Base-by-base conservation (phyloP, 2,888 invertebrate genomes). In the Sisyra terminalis region DNA sequence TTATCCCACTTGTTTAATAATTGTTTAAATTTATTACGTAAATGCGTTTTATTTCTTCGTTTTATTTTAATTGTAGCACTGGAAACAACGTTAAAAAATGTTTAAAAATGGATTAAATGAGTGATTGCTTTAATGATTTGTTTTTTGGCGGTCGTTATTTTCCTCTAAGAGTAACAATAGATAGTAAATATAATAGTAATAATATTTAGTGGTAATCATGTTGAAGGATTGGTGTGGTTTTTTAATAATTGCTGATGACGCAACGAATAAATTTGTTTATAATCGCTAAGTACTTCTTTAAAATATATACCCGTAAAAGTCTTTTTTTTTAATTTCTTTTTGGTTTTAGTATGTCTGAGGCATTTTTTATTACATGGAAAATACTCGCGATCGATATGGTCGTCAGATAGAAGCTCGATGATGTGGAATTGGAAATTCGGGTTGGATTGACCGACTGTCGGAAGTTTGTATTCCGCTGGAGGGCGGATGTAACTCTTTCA, bases 351-450 rank as follows among this genome's bases (percentile, higher is more conserved):
- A 7, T 24, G 24, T 24, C 24, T 24, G 24, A 24, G 24, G 24
- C 24, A 24, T 24, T 24, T 24, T 11, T 34, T 14, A 14, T 14
- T 18, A 39, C 17, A 39, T 39, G 18, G 39, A 17, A 18, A 39
- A 18, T 18, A 18, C 18, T 14, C 14, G 16, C 34, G 38, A 43
- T 11, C 45, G 13, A 41, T 39, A 17, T 36, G 37, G 38, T 39
- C 43, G 55, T 62, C 60, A 63, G 52, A 64, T 62, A 50, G 64
- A 64, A 52, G 63, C 63, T 52, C 64, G 56, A 50, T 64, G 64
- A 52, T 60, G 62, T 44, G 63, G 60, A 45, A 63, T 62, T n/a
- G 62, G 63, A 18, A 63, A 61, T 15, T 58, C 56, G 11, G 63
- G 61, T 48, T 57, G 46, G 39, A 58, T 47, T 40, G 44, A 40